phyloP scores from a whole-genome alignment of 30 jellyfish, hydroid and myxozoan species.

The Aurelia sp. region DNA sequence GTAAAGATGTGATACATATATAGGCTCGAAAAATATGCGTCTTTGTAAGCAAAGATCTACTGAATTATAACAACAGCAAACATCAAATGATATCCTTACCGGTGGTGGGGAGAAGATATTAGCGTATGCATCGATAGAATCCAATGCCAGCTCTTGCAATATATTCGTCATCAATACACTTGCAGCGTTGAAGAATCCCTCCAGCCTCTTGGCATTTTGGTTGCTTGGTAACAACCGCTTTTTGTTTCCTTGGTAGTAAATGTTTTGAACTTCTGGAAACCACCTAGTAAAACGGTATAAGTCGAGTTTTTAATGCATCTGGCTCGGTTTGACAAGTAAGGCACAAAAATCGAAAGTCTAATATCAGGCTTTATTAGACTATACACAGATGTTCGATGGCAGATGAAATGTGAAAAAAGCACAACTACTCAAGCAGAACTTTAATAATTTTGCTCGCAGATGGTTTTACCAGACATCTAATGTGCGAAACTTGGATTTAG shows the following conservation, averaged over 20 bases:
- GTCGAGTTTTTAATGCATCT: not conserved
- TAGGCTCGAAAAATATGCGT: no score
- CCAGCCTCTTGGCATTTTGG: slow-evolving; percentile 75
- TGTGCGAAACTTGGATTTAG: no score
- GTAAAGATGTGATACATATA: no score
- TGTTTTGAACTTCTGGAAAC: slow-evolving; percentile 97
- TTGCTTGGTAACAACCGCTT: slow-evolving; percentile 71
- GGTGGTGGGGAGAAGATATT: slow-evolving; percentile 64
- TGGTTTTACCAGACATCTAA: no score
- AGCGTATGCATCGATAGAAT: slow-evolving; percentile 73
- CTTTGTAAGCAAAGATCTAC: no score
- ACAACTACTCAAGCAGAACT: no score
- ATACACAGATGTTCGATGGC: no score
- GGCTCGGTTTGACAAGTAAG: not conserved
- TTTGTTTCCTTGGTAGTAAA: slow-evolving; percentile 95
- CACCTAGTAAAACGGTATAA: slow-evolving; percentile 51
- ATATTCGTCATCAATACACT: slow-evolving; percentile 92
- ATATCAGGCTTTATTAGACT: no score
- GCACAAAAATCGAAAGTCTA: no score
- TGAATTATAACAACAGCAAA: no score
- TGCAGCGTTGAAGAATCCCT: slow-evolving; percentile 91
- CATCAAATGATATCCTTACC: slow-evolving; percentile 15
- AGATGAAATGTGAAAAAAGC: no score
- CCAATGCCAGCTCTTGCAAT: slow-evolving; percentile 87
- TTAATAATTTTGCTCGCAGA: no score